Conservation (phyloP, 2,797 vertebrate species). For the Notolabrus celidotus region DNA sequence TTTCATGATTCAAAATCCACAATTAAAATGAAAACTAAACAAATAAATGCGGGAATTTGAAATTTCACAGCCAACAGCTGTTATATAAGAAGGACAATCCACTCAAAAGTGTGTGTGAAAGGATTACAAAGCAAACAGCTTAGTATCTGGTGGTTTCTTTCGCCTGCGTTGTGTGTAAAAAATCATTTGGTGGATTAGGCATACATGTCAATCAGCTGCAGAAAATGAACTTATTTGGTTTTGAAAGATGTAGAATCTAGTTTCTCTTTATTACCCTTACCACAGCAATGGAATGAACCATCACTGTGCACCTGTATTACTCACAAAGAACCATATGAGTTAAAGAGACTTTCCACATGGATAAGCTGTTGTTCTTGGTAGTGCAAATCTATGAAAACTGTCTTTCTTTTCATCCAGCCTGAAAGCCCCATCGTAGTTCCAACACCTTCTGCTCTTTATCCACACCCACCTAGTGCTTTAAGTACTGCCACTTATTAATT, state of each 20-base stretch:
- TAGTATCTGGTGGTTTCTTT: constrained; percentile 21
- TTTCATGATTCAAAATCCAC: background rate
- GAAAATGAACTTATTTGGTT: background rate
- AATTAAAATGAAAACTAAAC: constrained; percentile 1
- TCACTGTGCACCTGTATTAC: background rate
- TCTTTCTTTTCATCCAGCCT: background rate
- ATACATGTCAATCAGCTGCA: constrained; percentile 34
- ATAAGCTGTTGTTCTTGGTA: background rate
- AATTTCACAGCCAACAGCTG: background rate
- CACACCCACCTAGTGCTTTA: background rate
- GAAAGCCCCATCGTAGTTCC: constrained; percentile 5
- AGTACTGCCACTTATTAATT: no score
- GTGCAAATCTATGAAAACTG: background rate
- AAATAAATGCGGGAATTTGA: constrained; percentile 15
- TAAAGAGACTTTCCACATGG: constrained; percentile 6
- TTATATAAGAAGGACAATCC: constrained; percentile 50
- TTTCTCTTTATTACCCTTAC: background rate
- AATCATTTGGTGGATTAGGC: constrained; percentile 48
- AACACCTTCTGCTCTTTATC: constrained; percentile 33
- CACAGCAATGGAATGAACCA: background rate
- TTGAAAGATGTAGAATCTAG: background rate
- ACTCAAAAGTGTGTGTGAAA: constrained; percentile 34
- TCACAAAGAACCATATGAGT: background rate
- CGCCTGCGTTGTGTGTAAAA: background rate
- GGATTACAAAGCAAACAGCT: constrained; percentile 42